phyloP scores from a whole-genome alignment of 2,888 invertebrate species.

The Masnerella sp. region DNA sequence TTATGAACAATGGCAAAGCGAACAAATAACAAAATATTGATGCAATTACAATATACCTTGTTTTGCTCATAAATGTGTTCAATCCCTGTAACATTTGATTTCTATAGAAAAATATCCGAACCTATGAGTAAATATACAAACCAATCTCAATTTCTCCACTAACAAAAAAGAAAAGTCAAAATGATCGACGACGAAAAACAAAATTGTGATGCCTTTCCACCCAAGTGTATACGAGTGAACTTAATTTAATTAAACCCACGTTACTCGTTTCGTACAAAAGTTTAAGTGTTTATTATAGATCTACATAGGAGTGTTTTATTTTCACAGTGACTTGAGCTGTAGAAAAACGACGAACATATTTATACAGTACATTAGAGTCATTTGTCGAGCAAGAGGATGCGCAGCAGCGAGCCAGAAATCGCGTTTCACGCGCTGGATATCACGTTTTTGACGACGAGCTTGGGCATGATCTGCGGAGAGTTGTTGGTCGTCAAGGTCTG shows the following conservation, averaged over 20 bases:
- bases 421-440: constrained; percentile 45
- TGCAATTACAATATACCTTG: constrained; percentile 3
- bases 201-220: constrained; percentile 18
- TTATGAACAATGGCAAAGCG: neutral
- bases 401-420: neutral
- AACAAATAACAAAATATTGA: constrained; percentile 10
- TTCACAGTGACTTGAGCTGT: constrained; percentile 48
- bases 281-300: constrained; percentile 30
- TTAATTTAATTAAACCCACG: constrained; percentile 14
- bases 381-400: neutral
- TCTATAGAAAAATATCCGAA: neutral
- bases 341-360: constrained; percentile 28
- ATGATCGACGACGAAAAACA: too few species aligned
- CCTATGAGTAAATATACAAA: neutral
- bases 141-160: too few species aligned
- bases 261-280: constrained; percentile 33
- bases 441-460: constrained; percentile 47
- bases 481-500: constrained; percentile 19
- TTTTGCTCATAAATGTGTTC: neutral
- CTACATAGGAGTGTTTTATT: constrained; percentile 31
- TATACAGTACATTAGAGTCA: constrained; percentile 17
- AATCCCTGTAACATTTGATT: neutral
- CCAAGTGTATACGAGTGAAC: neutral
- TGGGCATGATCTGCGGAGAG: constrained; percentile 36
- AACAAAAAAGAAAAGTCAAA: too few species aligned